phyloP scores from a whole-genome alignment of 1,140 invertebrate genomes.

The Anoplolepis gracilipes region DNA sequence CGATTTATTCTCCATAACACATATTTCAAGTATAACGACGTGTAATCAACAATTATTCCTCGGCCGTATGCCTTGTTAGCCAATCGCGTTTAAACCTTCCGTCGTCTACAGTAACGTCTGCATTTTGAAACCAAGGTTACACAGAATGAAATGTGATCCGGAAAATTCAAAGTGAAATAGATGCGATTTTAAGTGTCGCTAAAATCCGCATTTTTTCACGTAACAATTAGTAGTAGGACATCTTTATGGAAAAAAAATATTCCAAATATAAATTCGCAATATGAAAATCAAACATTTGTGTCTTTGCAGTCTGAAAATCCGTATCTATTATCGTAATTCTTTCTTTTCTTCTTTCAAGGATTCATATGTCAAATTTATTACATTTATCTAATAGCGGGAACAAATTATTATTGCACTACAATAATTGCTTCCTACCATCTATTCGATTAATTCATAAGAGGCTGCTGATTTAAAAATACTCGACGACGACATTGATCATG shows the following conservation, averaged over 20 bases:
- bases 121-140: slow-evolving; percentile 39
- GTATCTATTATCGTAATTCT: not conserved
- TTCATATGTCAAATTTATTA: not conserved
- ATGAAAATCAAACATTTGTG: not conserved
- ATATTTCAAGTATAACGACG: slow-evolving; percentile 72
- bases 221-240: not conserved
- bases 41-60: slow-evolving; percentile 68
- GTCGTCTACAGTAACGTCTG: slow-evolving; percentile 25
- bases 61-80: slow-evolving; percentile 45
- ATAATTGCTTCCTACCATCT: not conserved
- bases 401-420: not conserved
- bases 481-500: slow-evolving; percentile 11
- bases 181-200: not conserved
- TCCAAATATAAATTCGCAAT: too few species aligned
- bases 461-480: not conserved
- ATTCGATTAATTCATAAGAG: not conserved
- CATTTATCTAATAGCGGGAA: not conserved
- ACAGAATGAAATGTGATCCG: not conserved
- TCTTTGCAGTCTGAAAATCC: slow-evolving; percentile 8
- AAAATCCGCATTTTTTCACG: not conserved
- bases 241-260: not conserved
- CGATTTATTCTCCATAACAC: slow-evolving; percentile 72
- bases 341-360: not conserved
- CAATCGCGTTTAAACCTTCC: slow-evolving; percentile 64
- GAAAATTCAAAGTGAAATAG: not conserved